phyloP scores from a whole-genome alignment of 1,140 invertebrate genomes.

The Zaprionus taronus region DNA sequence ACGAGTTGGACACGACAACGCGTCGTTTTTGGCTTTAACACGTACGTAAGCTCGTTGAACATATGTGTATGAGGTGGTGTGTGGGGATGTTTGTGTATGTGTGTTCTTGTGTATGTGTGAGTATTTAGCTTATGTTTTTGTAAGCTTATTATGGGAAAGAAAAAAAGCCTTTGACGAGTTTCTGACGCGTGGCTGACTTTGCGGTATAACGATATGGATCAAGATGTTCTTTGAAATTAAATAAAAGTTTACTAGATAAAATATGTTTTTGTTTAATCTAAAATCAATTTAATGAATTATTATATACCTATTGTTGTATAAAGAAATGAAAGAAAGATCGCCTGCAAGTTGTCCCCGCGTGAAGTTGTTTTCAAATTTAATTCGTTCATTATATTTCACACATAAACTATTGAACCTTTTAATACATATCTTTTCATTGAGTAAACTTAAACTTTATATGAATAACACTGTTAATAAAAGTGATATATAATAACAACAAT shows the following conservation, averaged over 20 bases:
- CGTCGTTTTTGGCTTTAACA: conserved; percentile 28
- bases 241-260: neutral
- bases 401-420: no score
- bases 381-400: no score
- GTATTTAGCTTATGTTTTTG: conserved; percentile 9
- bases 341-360: no score
- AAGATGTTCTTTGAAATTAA: neutral
- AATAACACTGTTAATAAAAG: no score
- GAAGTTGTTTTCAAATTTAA: no score
- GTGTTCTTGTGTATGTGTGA: neutral
- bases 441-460: no score
- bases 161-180: neutral
- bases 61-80: neutral
- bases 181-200: neutral
- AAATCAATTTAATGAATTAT: no score
- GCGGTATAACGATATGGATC: neutral
- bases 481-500: no score
- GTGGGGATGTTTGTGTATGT: neutral
- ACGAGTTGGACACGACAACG: conserved; percentile 21
- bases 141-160: neutral
- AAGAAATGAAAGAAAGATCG: no score
- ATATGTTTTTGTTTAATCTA: neutral
- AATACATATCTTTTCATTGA: no score
- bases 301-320: no score
- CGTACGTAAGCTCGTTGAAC: conserved; percentile 22